A percentile compares a stretch with the other conserved stretches of the same genome.
These are phyloP conservation scores for Chelonoidis abingdonii DNA, from an alignment of 2,113 vertebrate species.

Conservation along the genomic window DNA sequence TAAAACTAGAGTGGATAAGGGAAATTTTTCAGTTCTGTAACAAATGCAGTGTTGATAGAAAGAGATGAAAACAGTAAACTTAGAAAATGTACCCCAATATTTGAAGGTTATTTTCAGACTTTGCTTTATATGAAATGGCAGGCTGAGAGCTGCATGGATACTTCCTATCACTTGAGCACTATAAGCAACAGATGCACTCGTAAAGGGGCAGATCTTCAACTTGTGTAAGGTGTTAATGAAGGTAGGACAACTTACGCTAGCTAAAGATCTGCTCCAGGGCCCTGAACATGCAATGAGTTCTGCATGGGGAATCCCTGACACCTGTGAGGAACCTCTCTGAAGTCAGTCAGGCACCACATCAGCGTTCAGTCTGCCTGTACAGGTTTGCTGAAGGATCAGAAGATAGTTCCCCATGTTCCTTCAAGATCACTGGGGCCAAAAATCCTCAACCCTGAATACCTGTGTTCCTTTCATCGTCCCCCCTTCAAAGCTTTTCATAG, in stretches of 20 bases:
- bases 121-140: neutral
- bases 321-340: neutral
- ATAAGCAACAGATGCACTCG: neutral
- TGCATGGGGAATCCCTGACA: neutral
- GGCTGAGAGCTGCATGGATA: neutral
- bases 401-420: neutral
- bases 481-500: neutral
- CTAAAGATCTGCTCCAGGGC: neutral
- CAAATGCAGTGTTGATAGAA: neutral
- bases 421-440: neutral
- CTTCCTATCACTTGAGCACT: neutral
- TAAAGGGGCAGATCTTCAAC: neutral
- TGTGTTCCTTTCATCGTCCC: neutral
- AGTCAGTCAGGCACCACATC: neutral
- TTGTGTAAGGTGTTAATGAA: neutral
- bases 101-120: rapidly evolving
- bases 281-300: neutral
- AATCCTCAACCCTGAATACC: neutral
- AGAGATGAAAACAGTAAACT: neutral
- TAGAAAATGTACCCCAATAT: neutral
- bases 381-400: neutral
- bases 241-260: neutral
- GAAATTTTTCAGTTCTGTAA: neutral
- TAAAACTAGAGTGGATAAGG: neutral
- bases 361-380: neutral